Evolutionary conservation across 2,797 vertebrate species (phyloP), one percentile per base, ranked within the genome.

Genomic region (Schizopygopsis pylzovi): DNA sequence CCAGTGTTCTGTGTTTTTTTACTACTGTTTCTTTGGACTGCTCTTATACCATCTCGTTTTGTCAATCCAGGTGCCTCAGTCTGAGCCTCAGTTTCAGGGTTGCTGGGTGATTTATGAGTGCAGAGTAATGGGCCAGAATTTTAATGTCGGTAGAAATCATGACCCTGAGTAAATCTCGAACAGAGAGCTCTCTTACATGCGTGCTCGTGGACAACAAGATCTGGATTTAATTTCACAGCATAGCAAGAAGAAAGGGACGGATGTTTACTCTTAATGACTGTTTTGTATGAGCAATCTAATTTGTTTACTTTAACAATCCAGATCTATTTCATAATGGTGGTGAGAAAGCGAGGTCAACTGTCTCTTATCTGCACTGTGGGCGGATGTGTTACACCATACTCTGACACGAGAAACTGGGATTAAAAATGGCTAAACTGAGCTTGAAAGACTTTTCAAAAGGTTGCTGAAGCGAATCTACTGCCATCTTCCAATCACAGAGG

Each of bases 91-190:
- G 90, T 84, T 87, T 78, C 77, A 37, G 63, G 84, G 86, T 87
- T 90, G 89, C 87, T 90, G 25, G 81, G 90, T 86, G 91, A 90
- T 93, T 84, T 87, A 88, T 89, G 86, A 76, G 47, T n/a, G 56
- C 28, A 18, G 83, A 90, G 88, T 71, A 73, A 90, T 85, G 87
- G 83, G 86, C 79, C 84, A 83, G 90, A 93, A 94, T 93, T 88
- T 92, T 84, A 93, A 93, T 90, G 68, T 68, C 65, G 72, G 25
- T 33, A 70, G 80, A 91, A 90, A 89, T 88, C 91, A 92, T 82
- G 16, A 28, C 54, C 52, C 59, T 33, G 81, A 65, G 43, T 65
- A 70, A 82, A 72, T 56, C 81, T 75, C 5, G 2, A 70, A 28
- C 52, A 41, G 76, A 71, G 33, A 83, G 67, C 59, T 39, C 43